These are phyloP conservation scores for Euspilapteryx auroguttella DNA, from an alignment of 2,888 invertebrate species.

Conservation along the genomic window DNA sequence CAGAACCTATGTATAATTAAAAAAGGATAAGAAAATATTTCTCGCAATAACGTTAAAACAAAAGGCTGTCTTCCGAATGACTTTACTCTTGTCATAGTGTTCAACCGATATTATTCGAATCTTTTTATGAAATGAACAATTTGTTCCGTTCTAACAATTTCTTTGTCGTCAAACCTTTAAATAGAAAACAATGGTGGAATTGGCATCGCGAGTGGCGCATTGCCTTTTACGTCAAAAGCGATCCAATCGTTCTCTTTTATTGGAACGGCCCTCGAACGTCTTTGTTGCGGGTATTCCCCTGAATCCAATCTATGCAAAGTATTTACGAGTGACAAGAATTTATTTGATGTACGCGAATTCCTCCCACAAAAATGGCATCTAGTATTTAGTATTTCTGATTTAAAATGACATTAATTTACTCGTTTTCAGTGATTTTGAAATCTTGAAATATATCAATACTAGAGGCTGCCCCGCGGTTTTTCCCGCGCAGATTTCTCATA, in stretches of 20 bases:
- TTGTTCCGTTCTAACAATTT: not conserved
- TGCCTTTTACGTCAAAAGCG: slow-evolving; percentile 39
- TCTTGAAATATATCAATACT: too few relatives aligned
- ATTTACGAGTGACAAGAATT: slow-evolving; percentile 51
- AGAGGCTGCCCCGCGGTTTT: too few relatives aligned
- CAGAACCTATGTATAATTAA: too few relatives aligned
- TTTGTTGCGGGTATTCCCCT: slow-evolving; percentile 44
- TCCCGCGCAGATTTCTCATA: too few relatives aligned
- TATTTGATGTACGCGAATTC: slow-evolving; percentile 45
- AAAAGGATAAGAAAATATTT: too few relatives aligned
- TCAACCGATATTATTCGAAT: not conserved
- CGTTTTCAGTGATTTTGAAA: too few relatives aligned
- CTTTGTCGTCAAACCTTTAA: slow-evolving; percentile 4
- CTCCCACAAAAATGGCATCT: slow-evolving; percentile 18
- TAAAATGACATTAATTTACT: too few relatives aligned
- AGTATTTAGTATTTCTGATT: too few relatives aligned
- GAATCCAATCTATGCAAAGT: slow-evolving; percentile 52
- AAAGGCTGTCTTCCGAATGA: not conserved
- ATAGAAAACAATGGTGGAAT: slow-evolving; percentile 10
- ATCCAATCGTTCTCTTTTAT: slow-evolving; percentile 46
- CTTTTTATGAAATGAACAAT: slow-evolving; percentile 1
- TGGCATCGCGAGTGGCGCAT: slow-evolving; percentile 20
- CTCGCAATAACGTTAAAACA: not conserved
- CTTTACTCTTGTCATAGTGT: slow-evolving; percentile 2
- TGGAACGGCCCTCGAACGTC: slow-evolving; percentile 38